Conservation (phyloP, 2,888 invertebrate species). For the Unio delphinus region DNA sequence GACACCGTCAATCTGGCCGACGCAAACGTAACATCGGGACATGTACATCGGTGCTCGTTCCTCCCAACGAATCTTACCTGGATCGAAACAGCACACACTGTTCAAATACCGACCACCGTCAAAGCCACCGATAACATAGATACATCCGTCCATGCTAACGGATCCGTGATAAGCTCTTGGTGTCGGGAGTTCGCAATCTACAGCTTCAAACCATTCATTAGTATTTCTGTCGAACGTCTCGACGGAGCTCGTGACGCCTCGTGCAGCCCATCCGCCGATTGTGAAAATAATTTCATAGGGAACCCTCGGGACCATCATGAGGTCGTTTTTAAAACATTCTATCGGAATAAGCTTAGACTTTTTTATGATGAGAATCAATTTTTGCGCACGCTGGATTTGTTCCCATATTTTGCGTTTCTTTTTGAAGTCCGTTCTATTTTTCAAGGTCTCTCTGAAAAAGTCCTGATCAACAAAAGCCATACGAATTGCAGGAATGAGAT, state of each 20-base stretch:
- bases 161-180: constrained; percentile 86
- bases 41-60: constrained; percentile 73
- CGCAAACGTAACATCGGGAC: constrained; percentile 78
- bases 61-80: constrained; percentile 65
- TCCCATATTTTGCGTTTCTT: constrained; percentile 20
- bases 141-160: constrained; percentile 61
- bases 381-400: constrained; percentile 19
- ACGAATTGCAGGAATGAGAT: constrained; percentile 65
- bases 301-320: constrained; percentile 75
- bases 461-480: constrained; percentile 43
- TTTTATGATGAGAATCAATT: constrained; percentile 25
- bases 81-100: constrained; percentile 69
- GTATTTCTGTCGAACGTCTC: constrained; percentile 74
- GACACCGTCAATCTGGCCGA: constrained; percentile 68
- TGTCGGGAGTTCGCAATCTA: constrained; percentile 77
- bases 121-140: constrained; percentile 74
- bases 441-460: constrained; percentile 26
- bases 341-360: constrained; percentile 10
- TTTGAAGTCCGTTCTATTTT: constrained; percentile 26
- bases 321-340: constrained; percentile 6
- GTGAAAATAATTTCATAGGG: constrained; percentile 92
- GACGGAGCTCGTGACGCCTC: constrained; percentile 75
- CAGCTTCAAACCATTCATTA: constrained; percentile 81
- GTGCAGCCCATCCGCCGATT: constrained; percentile 85
- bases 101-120: constrained; percentile 72